These are phyloP conservation scores for Euproctis similis DNA, from an alignment of 2,888 invertebrate genomes.

Conservation along the genomic window DNA sequence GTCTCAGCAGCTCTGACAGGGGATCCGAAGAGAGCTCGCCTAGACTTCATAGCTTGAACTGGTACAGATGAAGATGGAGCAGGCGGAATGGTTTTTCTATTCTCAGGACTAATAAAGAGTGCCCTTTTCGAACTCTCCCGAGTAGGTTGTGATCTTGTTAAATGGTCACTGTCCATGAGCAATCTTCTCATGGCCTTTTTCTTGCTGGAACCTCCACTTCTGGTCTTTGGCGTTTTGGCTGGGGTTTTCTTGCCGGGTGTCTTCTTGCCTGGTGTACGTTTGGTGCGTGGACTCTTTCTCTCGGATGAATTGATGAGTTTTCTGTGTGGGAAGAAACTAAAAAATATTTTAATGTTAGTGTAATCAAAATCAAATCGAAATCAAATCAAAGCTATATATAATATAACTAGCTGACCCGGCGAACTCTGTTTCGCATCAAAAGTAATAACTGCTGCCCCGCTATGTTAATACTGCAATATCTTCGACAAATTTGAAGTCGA, in stretches of 20 bases:
- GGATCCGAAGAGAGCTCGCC: constrained; percentile 79
- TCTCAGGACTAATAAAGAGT: constrained; percentile 83
- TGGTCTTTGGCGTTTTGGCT: constrained; percentile 68
- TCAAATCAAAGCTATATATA: too few species aligned
- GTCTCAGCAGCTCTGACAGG: constrained; percentile 61
- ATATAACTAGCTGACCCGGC: too few species aligned
- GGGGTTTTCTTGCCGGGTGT: constrained; percentile 75
- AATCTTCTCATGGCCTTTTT: constrained; percentile 72
- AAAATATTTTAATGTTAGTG: constrained; percentile 32
- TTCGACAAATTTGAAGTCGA: too few species aligned
- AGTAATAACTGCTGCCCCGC: too few species aligned
- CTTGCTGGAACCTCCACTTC: constrained; percentile 78
- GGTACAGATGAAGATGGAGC: constrained; percentile 56
- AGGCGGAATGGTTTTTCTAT: constrained; percentile 40
- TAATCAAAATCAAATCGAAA: too few species aligned
- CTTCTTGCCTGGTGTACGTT: constrained; percentile 69
- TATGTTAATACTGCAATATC: too few species aligned
- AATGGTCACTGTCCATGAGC: constrained; percentile 53
- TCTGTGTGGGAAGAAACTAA: constrained; percentile 70
- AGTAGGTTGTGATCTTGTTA: constrained; percentile 53
- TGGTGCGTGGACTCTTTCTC: constrained; percentile 63
- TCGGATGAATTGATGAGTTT: constrained; percentile 60
- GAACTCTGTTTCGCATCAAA: too few species aligned
- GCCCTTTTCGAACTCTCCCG: constrained; percentile 80
- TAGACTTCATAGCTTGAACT: constrained; percentile 74